Base-by-base conservation (phyloP, 1,140 invertebrate species). In the Drusus annulatus region DNA sequence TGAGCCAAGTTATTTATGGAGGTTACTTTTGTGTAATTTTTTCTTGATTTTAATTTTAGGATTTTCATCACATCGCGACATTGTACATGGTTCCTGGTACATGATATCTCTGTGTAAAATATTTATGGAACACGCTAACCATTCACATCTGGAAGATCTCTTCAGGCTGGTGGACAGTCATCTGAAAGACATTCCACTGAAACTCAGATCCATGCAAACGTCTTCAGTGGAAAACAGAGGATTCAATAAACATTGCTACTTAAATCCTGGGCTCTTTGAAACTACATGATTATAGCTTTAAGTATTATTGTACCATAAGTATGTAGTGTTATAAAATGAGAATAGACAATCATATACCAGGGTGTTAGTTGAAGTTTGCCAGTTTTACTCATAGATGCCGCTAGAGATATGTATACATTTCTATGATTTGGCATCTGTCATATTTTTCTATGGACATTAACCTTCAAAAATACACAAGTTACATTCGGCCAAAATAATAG, bases 31-130 rank as follows among this genome's bases (percentile, higher is more conserved):
- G 1, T 45, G 8, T 45, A 45, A 45, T 45, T 45, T 45, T 45
- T 45, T 45, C 36, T 45, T 7, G 13, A 45, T 69, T 69, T 79
- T 28, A 73, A 56, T 84, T 85, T 75, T 84, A 91, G 93, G 93
- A 7, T 91, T 90, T 84, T 90, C 92, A 62, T 92, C 95, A 21
- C 91, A 92, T 85, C 89, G 95, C 58, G 93, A 96, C 86, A 84
- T 78, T 0, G 78, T 85, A 7, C 85, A 84, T 23, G 95, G 95
- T 17, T 94, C 93, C 73, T 95, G 94, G 93, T 95, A 94, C 84
- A 93, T 96, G 73, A 93, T 95, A 85, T 89, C 91, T 74, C 88
- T 96, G 63, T 96, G 95, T 86, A 89, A 94, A 84, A 90, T 93
- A 79, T 94, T 96, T 85, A 94, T 94, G 87, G 89, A 92, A 60